Base-by-base conservation (phyloP, 2,113 vertebrate genomes). In the Furnarius figulus region DNA sequence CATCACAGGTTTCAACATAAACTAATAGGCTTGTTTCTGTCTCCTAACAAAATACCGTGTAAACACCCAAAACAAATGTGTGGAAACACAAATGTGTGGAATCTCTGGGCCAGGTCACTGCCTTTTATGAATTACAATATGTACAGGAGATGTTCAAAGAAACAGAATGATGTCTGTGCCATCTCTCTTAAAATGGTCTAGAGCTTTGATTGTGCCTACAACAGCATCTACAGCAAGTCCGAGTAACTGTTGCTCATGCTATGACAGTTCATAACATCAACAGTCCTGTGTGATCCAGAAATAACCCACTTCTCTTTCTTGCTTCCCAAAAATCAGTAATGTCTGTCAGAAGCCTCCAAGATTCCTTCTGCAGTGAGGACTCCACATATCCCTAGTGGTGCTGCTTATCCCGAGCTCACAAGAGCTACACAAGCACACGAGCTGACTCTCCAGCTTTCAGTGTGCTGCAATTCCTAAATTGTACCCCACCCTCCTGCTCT, bases 101-200 rank as follows among this genome's bases (percentile, higher is more conserved):
- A 62, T 11, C 21, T 67, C n/a, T 0, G 0, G 31, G 35, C 11
- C 58, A 80, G 40, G 17, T 40, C 53, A n/a, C 44, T 27, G 31
- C 16, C 30, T 55, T 37, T 68, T 63, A 22, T 24, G 35, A 52
- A 87, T 50, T 67, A n/a, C 19, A 76, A 17, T 47, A 62, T 0
- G 0, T 22, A 66, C 5, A 72, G 28, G 12, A 77, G 46, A 63
- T 27, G 25, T 11, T 9, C 22, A 25, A 78, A 78, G 35, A 78
- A 47, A 68, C 0, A 0, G 20, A 39, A 35, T n/a, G 8, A 28
- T 0, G 0, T 40, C 59, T 68, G 40, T 4, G 1, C 9, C 11
- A n/a, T 8, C 23, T 58, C 30, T 49, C 24, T 49, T 49, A 31
- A 76, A 80, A 20, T 10, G 46, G 13, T 42, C 15, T 21, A 65